Percentiles rank a stretch among this genome's conserved stretches.
Conservation (phyloP, 2,797 vertebrate genomes). For the Picus viridis region DNA sequence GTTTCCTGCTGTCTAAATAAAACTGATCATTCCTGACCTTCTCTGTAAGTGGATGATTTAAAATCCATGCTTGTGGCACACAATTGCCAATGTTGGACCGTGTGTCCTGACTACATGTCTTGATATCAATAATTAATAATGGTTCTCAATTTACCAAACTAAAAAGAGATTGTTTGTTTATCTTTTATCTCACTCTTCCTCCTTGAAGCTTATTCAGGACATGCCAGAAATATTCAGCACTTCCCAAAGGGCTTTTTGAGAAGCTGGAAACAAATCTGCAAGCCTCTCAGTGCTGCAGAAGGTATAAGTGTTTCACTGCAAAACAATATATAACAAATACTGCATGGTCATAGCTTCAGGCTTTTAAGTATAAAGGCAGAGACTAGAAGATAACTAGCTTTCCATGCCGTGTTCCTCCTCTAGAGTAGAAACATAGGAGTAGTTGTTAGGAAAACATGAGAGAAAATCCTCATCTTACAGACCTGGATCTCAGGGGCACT, state of each 20-base stretch:
- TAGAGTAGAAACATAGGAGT: not conserved
- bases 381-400: not conserved
- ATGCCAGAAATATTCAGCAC: slow-evolving; percentile 17
- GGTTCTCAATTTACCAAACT: not conserved
- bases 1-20: slow-evolving; percentile 47
- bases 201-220: slow-evolving; percentile 4
- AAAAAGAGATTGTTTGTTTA: slow-evolving; percentile 12
- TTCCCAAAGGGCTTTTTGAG: not conserved
- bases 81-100: not conserved
- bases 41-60: slow-evolving; percentile 58
- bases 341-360: not conserved
- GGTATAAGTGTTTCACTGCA: not conserved
- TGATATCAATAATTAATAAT: not conserved
- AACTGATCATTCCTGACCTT: slow-evolving; percentile 29
- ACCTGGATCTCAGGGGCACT: not conserved
- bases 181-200: not conserved
- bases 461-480: not conserved
- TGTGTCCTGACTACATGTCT: not conserved
- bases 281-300: not conserved
- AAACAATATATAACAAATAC: not conserved
- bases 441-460: not conserved
- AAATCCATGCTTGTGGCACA: slow-evolving; percentile 26
- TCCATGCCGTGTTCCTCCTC: not conserved
- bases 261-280: not conserved
- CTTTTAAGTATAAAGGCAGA: not conserved